Conservation (phyloP, 1,140 invertebrate genomes). For the Eciton burchellii region DNA sequence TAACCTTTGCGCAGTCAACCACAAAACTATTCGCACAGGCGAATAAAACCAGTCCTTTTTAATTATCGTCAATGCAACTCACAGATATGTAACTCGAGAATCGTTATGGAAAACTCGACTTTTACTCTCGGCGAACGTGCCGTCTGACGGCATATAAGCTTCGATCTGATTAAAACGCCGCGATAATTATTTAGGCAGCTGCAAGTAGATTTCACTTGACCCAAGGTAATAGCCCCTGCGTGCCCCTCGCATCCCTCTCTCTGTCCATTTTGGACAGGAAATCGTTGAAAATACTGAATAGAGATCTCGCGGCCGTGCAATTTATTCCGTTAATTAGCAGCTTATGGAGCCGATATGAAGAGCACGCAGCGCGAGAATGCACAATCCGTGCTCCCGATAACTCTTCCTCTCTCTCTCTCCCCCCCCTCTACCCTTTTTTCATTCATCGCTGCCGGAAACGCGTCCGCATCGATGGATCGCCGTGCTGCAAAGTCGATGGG, state of each 20-base stretch:
- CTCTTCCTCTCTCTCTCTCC: conserved; percentile 18
- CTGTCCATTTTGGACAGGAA: not conserved
- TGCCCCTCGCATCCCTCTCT: not conserved
- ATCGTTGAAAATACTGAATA: conserved; percentile 28
- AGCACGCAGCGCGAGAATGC: conserved; percentile 9
- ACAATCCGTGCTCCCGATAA: not conserved
- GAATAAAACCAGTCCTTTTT: not conserved
- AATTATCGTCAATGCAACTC: not conserved
- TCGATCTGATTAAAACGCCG: not conserved
- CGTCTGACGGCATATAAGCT: not conserved
- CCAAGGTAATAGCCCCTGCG: not conserved
- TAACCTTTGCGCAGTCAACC: not conserved
- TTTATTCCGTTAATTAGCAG: conserved; percentile 50
- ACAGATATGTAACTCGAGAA: not conserved
- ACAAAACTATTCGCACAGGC: no score
- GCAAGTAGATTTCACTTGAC: not conserved
- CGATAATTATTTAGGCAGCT: not conserved
- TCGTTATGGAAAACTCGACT: not conserved
- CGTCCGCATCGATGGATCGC: conserved; percentile 38
- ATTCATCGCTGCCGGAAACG: conserved; percentile 4
- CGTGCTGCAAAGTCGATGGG: conserved; percentile 24
- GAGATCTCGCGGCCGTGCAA: conserved; percentile 11
- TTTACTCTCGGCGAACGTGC: not conserved
- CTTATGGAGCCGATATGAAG: conserved; percentile 47
- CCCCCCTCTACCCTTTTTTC: no score